Percentiles rank a stretch among this genome's conserved stretches.
Conservation (phyloP, 2,888 invertebrate genomes). For the Chalcis sispes region DNA sequence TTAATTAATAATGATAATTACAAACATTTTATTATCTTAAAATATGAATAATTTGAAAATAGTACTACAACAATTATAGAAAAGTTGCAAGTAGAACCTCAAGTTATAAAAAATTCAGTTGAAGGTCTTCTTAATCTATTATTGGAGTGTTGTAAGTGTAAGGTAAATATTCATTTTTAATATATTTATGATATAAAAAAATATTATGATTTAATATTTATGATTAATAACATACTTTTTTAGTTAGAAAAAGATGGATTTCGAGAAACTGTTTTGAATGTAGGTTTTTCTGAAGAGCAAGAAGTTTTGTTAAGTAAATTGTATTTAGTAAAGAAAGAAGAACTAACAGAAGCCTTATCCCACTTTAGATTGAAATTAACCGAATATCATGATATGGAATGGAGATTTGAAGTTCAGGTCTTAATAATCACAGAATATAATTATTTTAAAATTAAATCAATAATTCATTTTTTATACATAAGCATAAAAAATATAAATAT, state of each 20-base stretch:
- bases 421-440: background rate
- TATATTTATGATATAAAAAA: too few relatives aligned
- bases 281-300: slow-evolving; percentile 81
- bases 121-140: slow-evolving; percentile 86
- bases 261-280: slow-evolving; percentile 75
- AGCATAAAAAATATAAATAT: slow-evolving; percentile 8
- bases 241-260: slow-evolving; percentile 77
- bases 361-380: slow-evolving; percentile 76
- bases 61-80: too few relatives aligned
- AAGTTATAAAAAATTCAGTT: slow-evolving; percentile 81
- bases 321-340: slow-evolving; percentile 79
- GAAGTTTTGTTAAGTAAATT: slow-evolving; percentile 80
- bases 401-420: slow-evolving; percentile 83
- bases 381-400: slow-evolving; percentile 80
- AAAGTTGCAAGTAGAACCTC: slow-evolving; percentile 79
- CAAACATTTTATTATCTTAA: too few relatives aligned
- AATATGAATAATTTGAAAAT: too few relatives aligned
- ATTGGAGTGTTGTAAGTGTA: slow-evolving; percentile 83
- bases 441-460: slow-evolving; percentile 2
- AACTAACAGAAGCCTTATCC: slow-evolving; percentile 78
- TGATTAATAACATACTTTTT: slow-evolving; percentile 8
- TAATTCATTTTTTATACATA: background rate
- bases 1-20: too few relatives aligned
- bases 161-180: slow-evolving; percentile 75
- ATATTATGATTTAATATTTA: slow-evolving; percentile 14